phyloP scores from a whole-genome alignment of 2,113 vertebrate species.

The Rissa tridactyla region DNA sequence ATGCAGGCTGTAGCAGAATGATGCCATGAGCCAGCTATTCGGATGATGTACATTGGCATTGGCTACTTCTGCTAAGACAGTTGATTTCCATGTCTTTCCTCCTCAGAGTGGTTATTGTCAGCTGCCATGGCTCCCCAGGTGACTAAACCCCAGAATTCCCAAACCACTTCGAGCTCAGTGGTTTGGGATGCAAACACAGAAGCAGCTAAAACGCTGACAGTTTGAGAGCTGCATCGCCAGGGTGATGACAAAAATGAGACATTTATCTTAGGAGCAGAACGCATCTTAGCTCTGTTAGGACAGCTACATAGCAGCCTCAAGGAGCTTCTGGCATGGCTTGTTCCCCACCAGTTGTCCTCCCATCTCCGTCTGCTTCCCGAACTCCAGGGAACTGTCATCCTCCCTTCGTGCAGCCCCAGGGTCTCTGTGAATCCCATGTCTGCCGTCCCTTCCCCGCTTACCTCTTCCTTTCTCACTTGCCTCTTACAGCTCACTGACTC shows the following conservation, averaged over 20 bases:
- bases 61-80: background rate
- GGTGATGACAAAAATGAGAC: background rate
- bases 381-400: too few relatives aligned
- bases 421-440: background rate
- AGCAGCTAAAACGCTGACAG: background rate
- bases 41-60: background rate
- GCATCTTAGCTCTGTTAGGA: background rate
- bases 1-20: too few relatives aligned
- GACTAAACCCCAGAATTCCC: background rate
- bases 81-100: background rate
- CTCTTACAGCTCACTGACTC: background rate
- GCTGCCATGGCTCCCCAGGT: background rate
- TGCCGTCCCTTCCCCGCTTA: background rate
- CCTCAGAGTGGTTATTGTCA: background rate
- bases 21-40: rapidly evolving
- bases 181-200: background rate
- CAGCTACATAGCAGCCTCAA: background rate
- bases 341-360: background rate
- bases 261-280: background rate
- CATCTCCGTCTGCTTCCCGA: background rate
- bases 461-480: background rate
- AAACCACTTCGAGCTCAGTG: background rate
- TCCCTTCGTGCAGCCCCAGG: background rate
- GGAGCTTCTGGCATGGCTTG: background rate
- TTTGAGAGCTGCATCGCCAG: background rate